Percentiles rank a stretch among this genome's conserved stretches.
These are phyloP conservation scores for Pteronura brasiliensis DNA, from an alignment of 2,113 vertebrate species.

Conservation along the genomic window DNA sequence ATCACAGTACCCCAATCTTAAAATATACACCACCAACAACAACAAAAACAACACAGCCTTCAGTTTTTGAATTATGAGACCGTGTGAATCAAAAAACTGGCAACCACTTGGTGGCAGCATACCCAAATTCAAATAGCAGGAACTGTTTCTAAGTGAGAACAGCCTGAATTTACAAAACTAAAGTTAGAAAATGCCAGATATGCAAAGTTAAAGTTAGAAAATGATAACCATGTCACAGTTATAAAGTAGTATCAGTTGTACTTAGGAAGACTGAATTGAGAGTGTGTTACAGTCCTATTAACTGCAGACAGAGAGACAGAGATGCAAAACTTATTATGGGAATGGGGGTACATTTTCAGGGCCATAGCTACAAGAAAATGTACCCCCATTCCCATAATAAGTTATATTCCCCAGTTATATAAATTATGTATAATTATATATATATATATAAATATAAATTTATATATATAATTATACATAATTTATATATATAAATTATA, in stretches of 20 bases:
- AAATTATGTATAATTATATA: too few species aligned
- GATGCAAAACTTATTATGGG: background rate
- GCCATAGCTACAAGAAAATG: slow-evolving; percentile 34
- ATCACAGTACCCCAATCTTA: background rate
- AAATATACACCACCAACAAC: background rate
- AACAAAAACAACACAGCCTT: background rate
- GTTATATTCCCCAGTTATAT: too few species aligned
- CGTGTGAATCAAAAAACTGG: background rate
- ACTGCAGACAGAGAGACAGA: background rate
- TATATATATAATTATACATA: too few species aligned
- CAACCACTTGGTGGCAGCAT: slow-evolving; percentile 67
- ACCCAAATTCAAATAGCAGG: slow-evolving; percentile 56
- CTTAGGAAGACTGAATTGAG: slow-evolving; percentile 13
- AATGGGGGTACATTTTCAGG: background rate
- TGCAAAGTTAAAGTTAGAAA: slow-evolving; percentile 62
- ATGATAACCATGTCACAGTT: slow-evolving; percentile 36
- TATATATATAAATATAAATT: too few species aligned
- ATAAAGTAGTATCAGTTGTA: slow-evolving; percentile 23
- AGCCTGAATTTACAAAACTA: slow-evolving; percentile 47
- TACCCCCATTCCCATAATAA: too few species aligned
- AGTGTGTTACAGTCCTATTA: background rate
- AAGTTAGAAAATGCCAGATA: slow-evolving; percentile 63
- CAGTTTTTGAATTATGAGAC: background rate
- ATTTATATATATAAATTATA: too few species aligned
- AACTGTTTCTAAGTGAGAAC: slow-evolving; percentile 41